phyloP scores from a whole-genome alignment of 2,113 vertebrate species.

The Orientallactaga bullata region DNA sequence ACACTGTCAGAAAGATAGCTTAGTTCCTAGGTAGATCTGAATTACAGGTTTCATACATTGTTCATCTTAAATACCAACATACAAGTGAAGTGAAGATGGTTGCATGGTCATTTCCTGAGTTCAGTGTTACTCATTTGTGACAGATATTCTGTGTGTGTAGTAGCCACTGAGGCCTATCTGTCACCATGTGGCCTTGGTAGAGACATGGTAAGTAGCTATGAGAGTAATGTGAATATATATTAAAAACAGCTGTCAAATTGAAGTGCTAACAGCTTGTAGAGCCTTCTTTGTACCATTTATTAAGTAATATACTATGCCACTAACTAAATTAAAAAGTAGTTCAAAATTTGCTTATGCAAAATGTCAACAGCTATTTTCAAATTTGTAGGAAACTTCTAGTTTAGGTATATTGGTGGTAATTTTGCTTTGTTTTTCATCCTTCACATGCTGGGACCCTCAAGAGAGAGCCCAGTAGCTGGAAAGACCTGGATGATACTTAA shows the following conservation, averaged over 20 bases:
- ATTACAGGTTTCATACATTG: not conserved
- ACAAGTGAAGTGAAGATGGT: not conserved
- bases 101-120: not conserved
- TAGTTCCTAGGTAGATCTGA: not conserved
- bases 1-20: not conserved
- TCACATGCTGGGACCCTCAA: not conserved
- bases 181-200: too few relatives aligned
- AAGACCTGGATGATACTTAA: not conserved
- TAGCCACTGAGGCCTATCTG: not conserved
- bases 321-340: not conserved
- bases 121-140: not conserved
- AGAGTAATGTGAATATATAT: not conserved
- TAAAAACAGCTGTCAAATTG: constrained; percentile 5
- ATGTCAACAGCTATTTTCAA: constrained; percentile 8
- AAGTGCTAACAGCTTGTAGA: not conserved
- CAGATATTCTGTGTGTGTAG: not conserved
- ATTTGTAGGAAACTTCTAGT: constrained; percentile 34
- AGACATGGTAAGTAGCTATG: not conserved
- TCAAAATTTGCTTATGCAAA: constrained; percentile 7
- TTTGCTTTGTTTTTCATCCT: not conserved
- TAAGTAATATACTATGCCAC: constrained; percentile 3
- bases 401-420: not conserved
- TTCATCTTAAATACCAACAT: not conserved
- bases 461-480: not conserved
- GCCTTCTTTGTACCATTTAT: not conserved